Evolutionary conservation across 2,888 invertebrate species (phyloP), one percentile per base, ranked within the genome.

Genomic region (Lochmaea capreae): DNA sequence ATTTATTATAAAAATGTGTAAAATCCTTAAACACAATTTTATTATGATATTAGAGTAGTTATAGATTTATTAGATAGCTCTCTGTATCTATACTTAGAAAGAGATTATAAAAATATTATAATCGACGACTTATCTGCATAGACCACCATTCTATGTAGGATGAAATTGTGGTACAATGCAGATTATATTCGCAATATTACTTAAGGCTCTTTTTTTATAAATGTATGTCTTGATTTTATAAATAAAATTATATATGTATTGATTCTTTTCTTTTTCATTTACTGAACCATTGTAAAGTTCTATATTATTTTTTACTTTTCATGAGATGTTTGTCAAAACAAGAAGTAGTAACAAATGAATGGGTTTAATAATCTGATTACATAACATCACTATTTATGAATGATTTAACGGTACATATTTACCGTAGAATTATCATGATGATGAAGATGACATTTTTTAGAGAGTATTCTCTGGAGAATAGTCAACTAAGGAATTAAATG

Each of bases 31-130:
- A 68, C 68, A 73, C 73, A 74, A 43, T 67, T 77, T 72, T 74
- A 74, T 63, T 72, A 77, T 75, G 78, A 78, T 78, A 76, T 78
- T 77, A 77, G 77, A 81, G 81, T 83, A 84, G 83, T 82, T 83
- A 81, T 85, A 85, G 83, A 80, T 80, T 72, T 75, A 77, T 77
- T 84, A 85, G 82, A 84, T 85, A 85, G 86, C 86, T 86, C 86
- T 87, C 86, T 87, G 84, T 85, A 84, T 84, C 79, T 80, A 82
- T 81, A 81, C 79, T 78, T 80, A 81, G 76, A 83, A 78, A 81
- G 62, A 76, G 75, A 77, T 79, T 81, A 80, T 82, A 82, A 81
- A 79, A 78, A 80, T 83, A 81, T 73, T 80, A 78, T 81, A 79
- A 78, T 71, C 78, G 77, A 81, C 78, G 79, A 81, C 80, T 81